phyloP scores from a whole-genome alignment of 1,140 invertebrate species.

The Drosophila sp. region DNA sequence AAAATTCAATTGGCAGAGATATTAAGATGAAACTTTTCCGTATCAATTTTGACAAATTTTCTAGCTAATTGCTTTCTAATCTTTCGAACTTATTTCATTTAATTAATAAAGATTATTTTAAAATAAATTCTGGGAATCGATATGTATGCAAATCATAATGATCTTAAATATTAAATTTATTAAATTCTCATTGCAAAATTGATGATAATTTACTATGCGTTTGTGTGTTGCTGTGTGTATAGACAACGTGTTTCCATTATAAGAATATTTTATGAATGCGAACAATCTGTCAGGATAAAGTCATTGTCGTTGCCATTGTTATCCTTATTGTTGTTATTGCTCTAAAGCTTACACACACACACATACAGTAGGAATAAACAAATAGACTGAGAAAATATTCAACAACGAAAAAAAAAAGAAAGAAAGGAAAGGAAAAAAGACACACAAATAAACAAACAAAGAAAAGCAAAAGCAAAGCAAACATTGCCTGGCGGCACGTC shows the following conservation, averaged over 20 bases:
- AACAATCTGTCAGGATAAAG: conserved; percentile 78
- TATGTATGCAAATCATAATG: background rate
- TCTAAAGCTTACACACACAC: conserved; percentile 19
- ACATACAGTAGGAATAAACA: conserved; percentile 39
- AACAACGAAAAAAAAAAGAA: conserved; percentile 20
- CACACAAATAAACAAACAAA: conserved; percentile 74
- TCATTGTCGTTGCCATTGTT: conserved; percentile 74
- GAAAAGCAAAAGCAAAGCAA: conserved; percentile 62
- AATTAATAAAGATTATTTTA: no score
- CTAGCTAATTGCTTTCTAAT: no score
- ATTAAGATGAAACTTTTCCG: no score
- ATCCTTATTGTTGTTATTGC: conserved; percentile 70
- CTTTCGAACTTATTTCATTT: no score
- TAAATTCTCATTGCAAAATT: background rate
- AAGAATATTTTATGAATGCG: conserved; percentile 7
- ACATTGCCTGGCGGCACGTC: conserved; percentile 72
- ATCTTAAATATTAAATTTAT: conserved; percentile 1
- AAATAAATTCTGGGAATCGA: background rate
- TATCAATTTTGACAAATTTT: no score
- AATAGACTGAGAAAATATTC: conserved; percentile 53
- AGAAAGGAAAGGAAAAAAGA: conserved; percentile 39
- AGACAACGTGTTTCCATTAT: background rate
- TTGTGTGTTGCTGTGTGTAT: background rate
- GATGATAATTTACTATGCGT: background rate
- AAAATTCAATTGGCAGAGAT: no score